phyloP scores from a whole-genome alignment of 2,113 vertebrate genomes.

The Illadopsis cleaveri region DNA sequence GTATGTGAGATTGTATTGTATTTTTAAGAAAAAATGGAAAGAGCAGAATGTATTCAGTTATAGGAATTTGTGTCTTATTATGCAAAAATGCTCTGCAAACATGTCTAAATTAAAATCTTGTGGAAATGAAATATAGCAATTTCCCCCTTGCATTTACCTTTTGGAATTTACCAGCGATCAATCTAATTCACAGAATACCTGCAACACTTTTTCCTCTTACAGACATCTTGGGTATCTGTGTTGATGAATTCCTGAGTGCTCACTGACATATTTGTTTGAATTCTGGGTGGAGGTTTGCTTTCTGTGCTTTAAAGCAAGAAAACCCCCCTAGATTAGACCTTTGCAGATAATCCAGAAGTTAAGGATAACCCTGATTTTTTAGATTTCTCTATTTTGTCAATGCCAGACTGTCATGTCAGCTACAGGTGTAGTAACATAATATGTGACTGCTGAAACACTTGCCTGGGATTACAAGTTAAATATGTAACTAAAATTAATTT shows the following conservation, averaged over 20 bases:
- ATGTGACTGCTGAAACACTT: not conserved
- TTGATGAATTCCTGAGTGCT: not conserved
- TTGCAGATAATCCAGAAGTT: not conserved
- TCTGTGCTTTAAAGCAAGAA: not conserved
- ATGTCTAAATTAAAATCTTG: not conserved
- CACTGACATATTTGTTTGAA: not conserved
- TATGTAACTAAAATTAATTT: conserved; percentile 5
- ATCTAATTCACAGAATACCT: not conserved
- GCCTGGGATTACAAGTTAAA: not conserved
- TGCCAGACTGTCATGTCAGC: not conserved
- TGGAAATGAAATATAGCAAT: not conserved
- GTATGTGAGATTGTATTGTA: not conserved
- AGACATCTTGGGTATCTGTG: not conserved
- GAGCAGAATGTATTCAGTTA: not conserved
- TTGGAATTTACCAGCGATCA: not conserved
- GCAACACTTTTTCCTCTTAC: not conserved
- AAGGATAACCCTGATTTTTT: not conserved
- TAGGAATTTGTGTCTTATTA: not conserved
- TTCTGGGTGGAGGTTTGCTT: not conserved
- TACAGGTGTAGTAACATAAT: not conserved
- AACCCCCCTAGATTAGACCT: accelerated
- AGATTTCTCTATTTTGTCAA: not conserved
- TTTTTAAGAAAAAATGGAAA: not conserved
- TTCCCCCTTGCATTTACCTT: not conserved
- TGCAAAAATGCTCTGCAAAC: not conserved